Base-by-base conservation (phyloP, 2,888 invertebrate species). In the Ophion obscuratus region DNA sequence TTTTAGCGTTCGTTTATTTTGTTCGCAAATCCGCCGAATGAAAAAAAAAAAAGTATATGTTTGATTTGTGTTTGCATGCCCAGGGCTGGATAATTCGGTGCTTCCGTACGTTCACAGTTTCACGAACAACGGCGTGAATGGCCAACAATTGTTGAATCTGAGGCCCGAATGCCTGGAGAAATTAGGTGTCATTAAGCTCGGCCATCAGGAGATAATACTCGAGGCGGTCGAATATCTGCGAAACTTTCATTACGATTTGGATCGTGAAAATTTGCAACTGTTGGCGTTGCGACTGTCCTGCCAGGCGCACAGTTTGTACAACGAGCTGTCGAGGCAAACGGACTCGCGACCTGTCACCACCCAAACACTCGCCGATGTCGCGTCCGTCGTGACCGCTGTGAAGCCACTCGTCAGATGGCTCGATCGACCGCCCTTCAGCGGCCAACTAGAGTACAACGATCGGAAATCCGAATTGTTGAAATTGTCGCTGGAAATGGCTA, bases 401-500 rank as follows among this genome's bases (percentile, higher is more conserved):
- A 99, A 98, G 94, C 97, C 97, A 83, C 95, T 99, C 78, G 97
- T 98, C 31, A 97, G 97, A 92, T 99, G 99, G 98, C 95, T 99
- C 24, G 98, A 99, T 94, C 95, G 95, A 83, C 95, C 96, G n/a
- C 96, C 96, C 14, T 96, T 96, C 91, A 94, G 96, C 94, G 95
- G 96, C 89, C 94, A 97, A 94, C 91, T 96, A 84, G 96, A 96
- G 89, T 97, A 97, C 91, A 96, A 96, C 71, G 96, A 96, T 83
- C 96, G 96, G 76, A 96, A 97, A 89, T 95, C 95, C 75, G 96
- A 96, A 91, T 95, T 99, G 90, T 95, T 98, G 89, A 96, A 96
- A 92, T 95, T 97, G 87, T 97, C 98, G 64, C 95, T 98, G 89
- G 97, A 98, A 94, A 97, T 99, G 95, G 98, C 98, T 31, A 97